These are phyloP conservation scores for Mimas tiliae DNA, from an alignment of 2,888 invertebrate genomes.

Conservation along the genomic window DNA sequence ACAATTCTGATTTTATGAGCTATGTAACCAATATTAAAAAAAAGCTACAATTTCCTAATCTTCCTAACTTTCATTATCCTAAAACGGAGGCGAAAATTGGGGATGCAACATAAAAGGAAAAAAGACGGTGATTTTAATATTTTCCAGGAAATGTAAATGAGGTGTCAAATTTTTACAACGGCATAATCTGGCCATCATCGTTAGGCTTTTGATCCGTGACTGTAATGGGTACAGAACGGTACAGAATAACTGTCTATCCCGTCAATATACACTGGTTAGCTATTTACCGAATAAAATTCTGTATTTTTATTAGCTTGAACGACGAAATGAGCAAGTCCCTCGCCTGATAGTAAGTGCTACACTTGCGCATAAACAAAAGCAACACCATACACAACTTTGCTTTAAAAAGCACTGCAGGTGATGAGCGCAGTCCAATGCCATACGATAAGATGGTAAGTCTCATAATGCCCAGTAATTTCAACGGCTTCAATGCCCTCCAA, in stretches of 20 bases:
- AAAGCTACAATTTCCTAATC: background rate
- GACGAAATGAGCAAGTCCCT: no score
- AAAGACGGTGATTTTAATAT: conserved; percentile 7
- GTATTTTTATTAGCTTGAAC: background rate
- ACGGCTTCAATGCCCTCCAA: no score
- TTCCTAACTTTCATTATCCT: background rate
- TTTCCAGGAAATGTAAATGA: conserved; percentile 21
- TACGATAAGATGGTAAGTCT: no score
- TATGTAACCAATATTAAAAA: no score
- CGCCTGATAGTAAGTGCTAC: no score
- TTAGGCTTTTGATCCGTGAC: conserved; percentile 16
- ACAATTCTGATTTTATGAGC: no score
- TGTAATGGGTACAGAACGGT: background rate
- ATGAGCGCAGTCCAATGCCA: no score
- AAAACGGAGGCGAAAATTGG: conserved; percentile 1
- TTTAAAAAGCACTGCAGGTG: no score
- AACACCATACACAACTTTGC: no score
- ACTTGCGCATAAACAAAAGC: no score
- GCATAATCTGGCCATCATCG: conserved; percentile 19
- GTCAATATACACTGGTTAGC: conserved; percentile 1
- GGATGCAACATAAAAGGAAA: background rate
- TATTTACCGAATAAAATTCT: background rate
- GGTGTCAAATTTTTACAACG: conserved; percentile 19
- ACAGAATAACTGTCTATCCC: background rate
- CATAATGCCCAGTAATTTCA: no score